Evolutionary conservation across 2,113 vertebrate species (phyloP).

Genomic region (Planiliza haematocheilus): DNA sequence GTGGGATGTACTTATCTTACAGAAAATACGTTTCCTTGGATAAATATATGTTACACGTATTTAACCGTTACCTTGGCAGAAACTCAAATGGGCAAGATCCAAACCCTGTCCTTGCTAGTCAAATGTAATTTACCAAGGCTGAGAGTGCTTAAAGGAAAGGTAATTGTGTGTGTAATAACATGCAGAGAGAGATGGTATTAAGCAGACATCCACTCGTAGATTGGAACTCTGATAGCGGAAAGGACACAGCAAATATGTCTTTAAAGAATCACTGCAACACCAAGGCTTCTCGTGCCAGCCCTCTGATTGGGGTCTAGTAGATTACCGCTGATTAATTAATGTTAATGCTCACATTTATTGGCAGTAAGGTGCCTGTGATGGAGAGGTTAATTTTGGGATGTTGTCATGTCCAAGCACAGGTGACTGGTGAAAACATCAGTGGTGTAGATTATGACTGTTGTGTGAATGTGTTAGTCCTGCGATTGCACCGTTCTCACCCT

Average conservation of each 20-base stretch:
- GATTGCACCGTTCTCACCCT: not conserved
- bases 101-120: constrained; percentile 16
- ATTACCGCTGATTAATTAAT: constrained; percentile 46
- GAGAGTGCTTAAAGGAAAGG: constrained; percentile 30
- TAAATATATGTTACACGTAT: not conserved
- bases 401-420: not conserved
- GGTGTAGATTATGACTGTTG: not conserved
- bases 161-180: constrained; percentile 57
- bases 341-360: constrained; percentile 10
- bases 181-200: constrained; percentile 22
- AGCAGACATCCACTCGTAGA: constrained; percentile 15
- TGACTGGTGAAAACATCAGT: not conserved
- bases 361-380: constrained; percentile 9
- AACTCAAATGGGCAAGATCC: constrained; percentile 1
- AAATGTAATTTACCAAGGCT: constrained; percentile 21
- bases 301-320: constrained; percentile 14
- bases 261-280: constrained; percentile 31
- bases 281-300: not conserved
- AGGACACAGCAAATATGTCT: constrained; percentile 28
- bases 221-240: constrained; percentile 9
- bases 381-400: not conserved
- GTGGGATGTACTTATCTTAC: not conserved
- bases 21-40: not conserved
- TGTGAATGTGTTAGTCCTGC: constrained; percentile 1
- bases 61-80: not conserved